phyloP scores from a whole-genome alignment of 1,140 invertebrate species.

The Oreohelix idahoensis region DNA sequence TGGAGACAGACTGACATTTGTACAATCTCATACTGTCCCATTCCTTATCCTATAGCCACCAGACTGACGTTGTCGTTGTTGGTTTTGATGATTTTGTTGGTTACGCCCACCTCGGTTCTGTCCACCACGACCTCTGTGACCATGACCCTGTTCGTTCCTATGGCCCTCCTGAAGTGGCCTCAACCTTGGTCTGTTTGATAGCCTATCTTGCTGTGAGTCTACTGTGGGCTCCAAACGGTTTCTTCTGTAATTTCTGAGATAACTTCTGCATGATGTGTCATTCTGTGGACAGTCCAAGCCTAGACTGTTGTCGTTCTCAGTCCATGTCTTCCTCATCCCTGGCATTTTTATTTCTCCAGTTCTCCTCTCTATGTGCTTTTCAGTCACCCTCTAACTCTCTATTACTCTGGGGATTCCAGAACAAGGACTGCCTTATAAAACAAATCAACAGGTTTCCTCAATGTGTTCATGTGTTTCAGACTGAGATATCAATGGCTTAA shows the following conservation, averaged over 20 bases:
- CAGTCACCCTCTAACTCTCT: too few relatives aligned
- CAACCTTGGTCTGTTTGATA: background rate
- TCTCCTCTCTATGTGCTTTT: too few relatives aligned
- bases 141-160: too few relatives aligned
- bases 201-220: background rate
- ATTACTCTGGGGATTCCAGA: too few relatives aligned
- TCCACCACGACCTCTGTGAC: background rate
- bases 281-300: background rate
- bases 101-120: background rate
- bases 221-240: background rate
- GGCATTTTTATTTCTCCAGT: too few relatives aligned
- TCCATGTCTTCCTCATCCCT: too few relatives aligned
- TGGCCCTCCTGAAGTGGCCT: background rate
- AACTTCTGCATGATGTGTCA: constrained; percentile 8
- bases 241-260: background rate
- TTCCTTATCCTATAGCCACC: background rate
- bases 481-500: background rate
- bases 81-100: background rate
- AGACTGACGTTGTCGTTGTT: background rate
- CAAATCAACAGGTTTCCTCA: too few relatives aligned
- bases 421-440: too few relatives aligned
- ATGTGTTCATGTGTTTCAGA: too few relatives aligned
- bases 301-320: background rate
- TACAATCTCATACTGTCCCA: constrained; percentile 7
- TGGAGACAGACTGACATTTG: constrained; percentile 18